Conservation (phyloP, 2,797 vertebrate species). For the Enteromius paludinosus region DNA sequence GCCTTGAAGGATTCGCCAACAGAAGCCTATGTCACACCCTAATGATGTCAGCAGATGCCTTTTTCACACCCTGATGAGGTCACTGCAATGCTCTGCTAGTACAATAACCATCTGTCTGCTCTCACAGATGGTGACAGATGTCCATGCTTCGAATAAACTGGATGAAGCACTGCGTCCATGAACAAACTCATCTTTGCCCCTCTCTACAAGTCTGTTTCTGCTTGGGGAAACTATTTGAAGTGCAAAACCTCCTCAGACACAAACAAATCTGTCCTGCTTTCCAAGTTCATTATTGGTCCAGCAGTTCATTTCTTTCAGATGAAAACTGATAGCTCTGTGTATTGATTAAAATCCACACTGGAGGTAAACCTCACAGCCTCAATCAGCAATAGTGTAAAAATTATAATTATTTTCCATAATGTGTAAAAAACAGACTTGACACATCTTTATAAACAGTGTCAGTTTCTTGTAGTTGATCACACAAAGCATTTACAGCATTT, state of each 20-base stretch:
- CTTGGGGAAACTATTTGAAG: conserved; percentile 48
- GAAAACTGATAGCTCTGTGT: conserved; percentile 35
- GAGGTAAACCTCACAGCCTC: neutral
- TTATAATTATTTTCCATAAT: neutral
- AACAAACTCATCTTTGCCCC: conserved; percentile 8
- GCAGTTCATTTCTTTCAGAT: conserved; percentile 33
- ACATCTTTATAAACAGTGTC: neutral
- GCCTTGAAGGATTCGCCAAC: conserved; percentile 27
- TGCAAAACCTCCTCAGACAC: conserved; percentile 38
- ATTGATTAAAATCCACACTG: conserved; percentile 43
- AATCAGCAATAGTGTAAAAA: neutral
- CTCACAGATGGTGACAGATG: conserved; percentile 63
- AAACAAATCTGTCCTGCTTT: conserved; percentile 45
- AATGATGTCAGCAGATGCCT: conserved; percentile 54
- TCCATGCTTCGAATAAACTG: conserved; percentile 66
- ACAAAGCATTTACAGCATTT: neutral
- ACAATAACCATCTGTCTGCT: conserved; percentile 39
- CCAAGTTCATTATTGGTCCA: conserved; percentile 18
- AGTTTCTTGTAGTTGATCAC: neutral
- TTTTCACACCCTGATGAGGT: conserved; percentile 46
- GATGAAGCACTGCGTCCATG: conserved; percentile 50
- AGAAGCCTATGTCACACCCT: conserved; percentile 27
- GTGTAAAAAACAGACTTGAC: neutral
- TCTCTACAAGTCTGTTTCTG: conserved; percentile 44
- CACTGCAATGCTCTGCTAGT: conserved; percentile 36